A percentile compares a stretch with the other conserved stretches of the same genome.
Evolutionary conservation across 2,888 invertebrate species (phyloP).

Genomic region (Dyspetes luteomarginatus): DNA sequence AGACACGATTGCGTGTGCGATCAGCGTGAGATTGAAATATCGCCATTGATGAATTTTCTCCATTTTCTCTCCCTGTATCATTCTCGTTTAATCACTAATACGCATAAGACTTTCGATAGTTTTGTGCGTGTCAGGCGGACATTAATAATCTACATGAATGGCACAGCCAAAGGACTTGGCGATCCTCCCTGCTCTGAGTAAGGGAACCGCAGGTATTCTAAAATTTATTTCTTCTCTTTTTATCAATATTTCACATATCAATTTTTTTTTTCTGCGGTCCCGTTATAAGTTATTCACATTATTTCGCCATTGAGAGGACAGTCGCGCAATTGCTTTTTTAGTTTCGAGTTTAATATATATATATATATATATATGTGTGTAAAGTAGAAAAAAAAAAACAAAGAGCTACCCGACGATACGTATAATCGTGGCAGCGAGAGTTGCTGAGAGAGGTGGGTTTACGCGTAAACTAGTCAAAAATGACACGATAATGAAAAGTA

Average conservation of each 20-base stretch:
- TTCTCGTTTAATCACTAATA: slow-evolving; percentile 2
- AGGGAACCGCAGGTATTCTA: slow-evolving; percentile 17
- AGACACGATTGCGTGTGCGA: too few relatives aligned
- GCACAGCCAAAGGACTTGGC: slow-evolving; percentile 81
- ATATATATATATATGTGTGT: slow-evolving; percentile 1
- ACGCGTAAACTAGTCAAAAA: slow-evolving; percentile 48
- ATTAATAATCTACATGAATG: slow-evolving; percentile 81
- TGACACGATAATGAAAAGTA: slow-evolving; percentile 61
- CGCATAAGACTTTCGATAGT: slow-evolving; percentile 65
- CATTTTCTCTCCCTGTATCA: neutral
- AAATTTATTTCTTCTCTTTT: neutral
- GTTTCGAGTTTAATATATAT: slow-evolving; percentile 9
- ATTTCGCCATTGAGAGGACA: slow-evolving; percentile 18
- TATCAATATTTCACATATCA: slow-evolving; percentile 1
- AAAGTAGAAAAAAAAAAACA: slow-evolving; percentile 26
- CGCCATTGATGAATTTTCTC: too few relatives aligned
- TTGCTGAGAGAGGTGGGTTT: slow-evolving; percentile 41
- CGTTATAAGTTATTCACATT: slow-evolving; percentile 3
- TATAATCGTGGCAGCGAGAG: slow-evolving; percentile 8
- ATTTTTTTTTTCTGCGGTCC: neutral
- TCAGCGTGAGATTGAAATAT: too few relatives aligned
- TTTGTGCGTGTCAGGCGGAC: slow-evolving; percentile 72
- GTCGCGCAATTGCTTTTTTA: slow-evolving; percentile 21
- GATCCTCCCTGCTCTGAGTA: slow-evolving; percentile 65
- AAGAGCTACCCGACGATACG: neutral